Base-by-base conservation (phyloP, 2,888 invertebrate genomes). In the Pandemis corylana region DNA sequence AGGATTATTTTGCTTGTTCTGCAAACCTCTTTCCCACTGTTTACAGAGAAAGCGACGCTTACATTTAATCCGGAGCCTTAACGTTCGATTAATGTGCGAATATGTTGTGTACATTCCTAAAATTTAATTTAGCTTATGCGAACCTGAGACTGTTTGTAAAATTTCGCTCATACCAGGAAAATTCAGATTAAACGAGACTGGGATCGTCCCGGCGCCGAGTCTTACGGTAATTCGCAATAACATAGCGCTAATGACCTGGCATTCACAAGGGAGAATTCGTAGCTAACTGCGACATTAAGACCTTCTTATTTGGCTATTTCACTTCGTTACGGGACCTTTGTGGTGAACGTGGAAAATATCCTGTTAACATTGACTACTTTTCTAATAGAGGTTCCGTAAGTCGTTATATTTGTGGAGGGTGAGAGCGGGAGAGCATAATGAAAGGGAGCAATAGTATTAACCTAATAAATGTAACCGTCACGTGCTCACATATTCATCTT, bases 241-340 rank as follows among this genome's bases (percentile, higher is more conserved):
- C 92, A 90, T 85, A 86, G 89, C 91, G 88, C 92, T 93, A 93
- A 93, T 93, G 93, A 93, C 86, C 88, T 86, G 80, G 86, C 88
- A 92, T 92, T 93, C 92, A 92, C 90, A 87, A 89, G 91, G 90
- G 91, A 87, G 87, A 88, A 90, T 90, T 90, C 90, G 85, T 88
- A 84, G 88, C 87, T 93, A 93, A 93, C 92, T 91, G 91, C 90
- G 88, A 88, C 91, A 91, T 93, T 93, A 92, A 88, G 87, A 91
- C 91, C 91, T 90, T 90, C 92, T 92, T 92, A 91, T 91, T 92
- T 91, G 91, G 91, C 91, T 92, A 91, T 91, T 92, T 87, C 87
- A 90, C 90, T 90, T 91, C 90, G 90, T 92, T 92, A 92, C 89
- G 86, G 84, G 84, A 85, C 90, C 88, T 91, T 90, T 92, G 89